Percentiles rank a stretch among this genome's conserved stretches.
Evolutionary conservation across 2,113 vertebrate species (phyloP).

Genomic region (Dicaeum eximium): DNA sequence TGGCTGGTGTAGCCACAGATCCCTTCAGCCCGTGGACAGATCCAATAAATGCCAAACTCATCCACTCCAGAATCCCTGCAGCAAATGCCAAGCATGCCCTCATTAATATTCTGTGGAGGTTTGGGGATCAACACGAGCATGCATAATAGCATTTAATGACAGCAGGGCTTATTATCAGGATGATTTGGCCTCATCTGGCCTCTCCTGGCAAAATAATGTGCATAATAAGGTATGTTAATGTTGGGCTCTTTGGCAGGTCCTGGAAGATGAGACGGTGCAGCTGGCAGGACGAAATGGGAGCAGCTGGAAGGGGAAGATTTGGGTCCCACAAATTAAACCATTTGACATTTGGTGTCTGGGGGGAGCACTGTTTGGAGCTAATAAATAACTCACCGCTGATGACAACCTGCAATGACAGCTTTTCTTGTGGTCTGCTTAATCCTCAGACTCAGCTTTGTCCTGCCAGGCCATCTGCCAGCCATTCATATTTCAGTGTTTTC

Average conservation of each 20-base stretch:
- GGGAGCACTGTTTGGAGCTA: conserved; percentile 51
- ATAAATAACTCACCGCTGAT: conserved; percentile 67
- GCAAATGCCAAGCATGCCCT: neutral
- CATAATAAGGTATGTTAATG: conserved; percentile 60
- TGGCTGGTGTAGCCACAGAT: neutral
- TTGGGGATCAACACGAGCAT: conserved; percentile 46
- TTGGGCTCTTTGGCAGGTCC: conserved; percentile 57
- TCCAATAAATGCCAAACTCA: neutral
- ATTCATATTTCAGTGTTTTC: neutral
- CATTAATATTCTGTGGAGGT: conserved; percentile 21
- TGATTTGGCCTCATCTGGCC: conserved; percentile 64
- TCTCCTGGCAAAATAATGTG: conserved; percentile 58
- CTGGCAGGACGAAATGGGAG: conserved; percentile 53
- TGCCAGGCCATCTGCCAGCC: conserved; percentile 65
- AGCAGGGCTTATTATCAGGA: conserved; percentile 51
- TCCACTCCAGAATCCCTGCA: neutral
- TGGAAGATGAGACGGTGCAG: conserved; percentile 51
- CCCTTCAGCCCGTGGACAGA: neutral
- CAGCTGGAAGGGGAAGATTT: conserved; percentile 68
- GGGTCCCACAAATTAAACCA: conserved; percentile 50
- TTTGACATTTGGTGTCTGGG: conserved; percentile 73
- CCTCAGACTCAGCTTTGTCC: conserved; percentile 23
- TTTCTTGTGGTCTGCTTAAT: conserved; percentile 65
- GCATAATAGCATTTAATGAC: conserved; percentile 48
- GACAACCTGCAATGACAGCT: conserved; percentile 67